Conservation (phyloP, 1,140 invertebrate genomes). For the Trichomalopsis sarcophagae region DNA sequence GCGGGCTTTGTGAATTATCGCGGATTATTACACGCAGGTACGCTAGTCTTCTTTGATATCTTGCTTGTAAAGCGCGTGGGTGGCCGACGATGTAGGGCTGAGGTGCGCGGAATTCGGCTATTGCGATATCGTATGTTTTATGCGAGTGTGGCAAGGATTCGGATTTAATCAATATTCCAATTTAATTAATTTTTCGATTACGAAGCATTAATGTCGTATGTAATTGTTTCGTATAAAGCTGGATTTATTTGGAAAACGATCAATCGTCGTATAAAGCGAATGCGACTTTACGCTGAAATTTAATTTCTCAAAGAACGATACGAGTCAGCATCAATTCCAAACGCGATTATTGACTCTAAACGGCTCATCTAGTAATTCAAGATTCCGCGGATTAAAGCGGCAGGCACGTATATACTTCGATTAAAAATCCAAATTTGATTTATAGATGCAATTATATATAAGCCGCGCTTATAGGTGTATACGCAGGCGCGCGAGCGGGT, state of each 20-base stretch:
- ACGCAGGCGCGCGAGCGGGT: neutral
- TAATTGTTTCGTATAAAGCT: too few relatives aligned
- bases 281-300: too few relatives aligned
- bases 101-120: too few relatives aligned
- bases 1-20: conserved; percentile 19
- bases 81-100: neutral
- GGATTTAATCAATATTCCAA: too few relatives aligned
- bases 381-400: neutral
- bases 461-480: neutral
- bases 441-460: conserved; percentile 2
- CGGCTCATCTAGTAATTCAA: neutral
- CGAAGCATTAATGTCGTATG: too few relatives aligned
- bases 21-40: neutral
- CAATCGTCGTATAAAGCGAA: too few relatives aligned
- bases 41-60: neutral
- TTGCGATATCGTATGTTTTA: too few relatives aligned
- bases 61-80: neutral
- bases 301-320: neutral
- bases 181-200: too few relatives aligned
- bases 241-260: too few relatives aligned
- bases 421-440: neutral
- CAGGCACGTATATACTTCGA: neutral
- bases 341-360: neutral
- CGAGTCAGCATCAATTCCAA: neutral
- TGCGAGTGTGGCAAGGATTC: too few relatives aligned